Percentiles rank a stretch among this genome's conserved stretches.
phyloP scores from a whole-genome alignment of 92 coral and sea anemone species.

The Muricea muricata region DNA sequence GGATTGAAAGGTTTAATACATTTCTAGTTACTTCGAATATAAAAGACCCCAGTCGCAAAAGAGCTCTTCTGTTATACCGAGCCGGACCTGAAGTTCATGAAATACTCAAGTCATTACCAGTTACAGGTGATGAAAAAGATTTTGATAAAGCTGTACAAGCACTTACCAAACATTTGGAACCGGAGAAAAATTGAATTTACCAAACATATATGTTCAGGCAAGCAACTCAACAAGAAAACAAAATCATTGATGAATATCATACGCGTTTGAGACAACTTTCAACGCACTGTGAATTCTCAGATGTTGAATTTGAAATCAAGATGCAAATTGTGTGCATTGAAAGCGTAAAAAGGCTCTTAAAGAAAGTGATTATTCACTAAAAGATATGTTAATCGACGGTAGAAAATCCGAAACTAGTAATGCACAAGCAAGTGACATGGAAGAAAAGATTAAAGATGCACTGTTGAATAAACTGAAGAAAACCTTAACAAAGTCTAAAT shows the following conservation, averaged over 20 bases:
- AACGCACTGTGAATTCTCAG: background rate
- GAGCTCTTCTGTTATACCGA: constrained; percentile 39
- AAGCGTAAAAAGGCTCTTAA: constrained; percentile 1
- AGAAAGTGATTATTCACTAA: constrained; percentile 8
- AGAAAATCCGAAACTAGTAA: constrained; percentile 18
- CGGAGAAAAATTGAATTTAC: background rate
- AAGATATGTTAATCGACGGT: constrained; percentile 22
- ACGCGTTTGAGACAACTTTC: constrained; percentile 38
- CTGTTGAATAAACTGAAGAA: background rate
- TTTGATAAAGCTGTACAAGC: too few species aligned
- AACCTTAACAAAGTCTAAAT: background rate
- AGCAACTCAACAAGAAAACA: too few species aligned
- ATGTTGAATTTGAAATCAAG: constrained; percentile 16
- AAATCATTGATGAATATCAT: constrained; percentile 49
- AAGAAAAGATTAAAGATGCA: background rate
- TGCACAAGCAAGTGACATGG: background rate
- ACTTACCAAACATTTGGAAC: constrained; percentile 13
- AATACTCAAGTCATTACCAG: constrained; percentile 38
- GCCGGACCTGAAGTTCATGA: constrained; percentile 58
- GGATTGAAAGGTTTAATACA: too few species aligned
- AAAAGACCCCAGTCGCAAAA: too few species aligned
- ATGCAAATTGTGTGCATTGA: constrained; percentile 23
- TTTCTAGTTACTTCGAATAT: too few species aligned
- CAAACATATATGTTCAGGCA: too few species aligned
- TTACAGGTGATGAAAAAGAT: background rate